These are phyloP conservation scores for Polyergus mexicanus DNA, from an alignment of 1,140 invertebrate genomes.

Conservation along the genomic window DNA sequence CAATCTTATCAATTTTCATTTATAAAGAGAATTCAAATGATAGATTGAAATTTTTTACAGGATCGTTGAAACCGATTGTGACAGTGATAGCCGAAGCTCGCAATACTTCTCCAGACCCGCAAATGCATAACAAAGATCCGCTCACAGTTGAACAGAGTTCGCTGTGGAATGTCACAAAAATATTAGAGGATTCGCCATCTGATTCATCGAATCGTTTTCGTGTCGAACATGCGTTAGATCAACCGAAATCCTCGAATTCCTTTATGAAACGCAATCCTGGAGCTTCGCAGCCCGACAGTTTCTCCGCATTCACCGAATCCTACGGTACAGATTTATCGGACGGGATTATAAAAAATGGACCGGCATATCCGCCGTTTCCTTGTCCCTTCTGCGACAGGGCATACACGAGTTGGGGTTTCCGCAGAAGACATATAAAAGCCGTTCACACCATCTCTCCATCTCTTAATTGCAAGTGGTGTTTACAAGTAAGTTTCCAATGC, in stretches of 20 bases:
- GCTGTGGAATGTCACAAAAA: conserved; percentile 42
- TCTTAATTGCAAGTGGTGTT: conserved; percentile 88
- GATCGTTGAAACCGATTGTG: conserved; percentile 70
- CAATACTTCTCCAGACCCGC: conserved; percentile 53
- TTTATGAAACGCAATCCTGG: conserved; percentile 44
- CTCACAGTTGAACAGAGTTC: conserved; percentile 46
- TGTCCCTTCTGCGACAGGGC: conserved; percentile 89
- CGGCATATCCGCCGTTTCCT: conserved; percentile 87
- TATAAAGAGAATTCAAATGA: conserved; percentile 59
- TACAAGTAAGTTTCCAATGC: conserved; percentile 72
- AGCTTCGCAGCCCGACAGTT: conserved; percentile 46
- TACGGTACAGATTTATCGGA: conserved; percentile 66
- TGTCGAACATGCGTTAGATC: conserved; percentile 54
- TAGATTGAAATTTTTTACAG: conserved; percentile 74
- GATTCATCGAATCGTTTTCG: conserved; percentile 35
- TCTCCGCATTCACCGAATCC: conserved; percentile 48
- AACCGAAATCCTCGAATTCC: conserved; percentile 54
- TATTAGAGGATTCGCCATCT: conserved; percentile 13
- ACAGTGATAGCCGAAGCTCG: conserved; percentile 76
- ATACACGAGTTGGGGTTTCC: conserved; percentile 90
- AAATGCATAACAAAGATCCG: conserved; percentile 18
- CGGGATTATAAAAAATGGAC: conserved; percentile 59
- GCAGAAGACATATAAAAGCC: conserved; percentile 89
- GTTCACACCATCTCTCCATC: conserved; percentile 87
- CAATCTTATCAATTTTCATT: neutral